phyloP scores from a whole-genome alignment of 2,113 vertebrate species.

The Bubo blakistoni region DNA sequence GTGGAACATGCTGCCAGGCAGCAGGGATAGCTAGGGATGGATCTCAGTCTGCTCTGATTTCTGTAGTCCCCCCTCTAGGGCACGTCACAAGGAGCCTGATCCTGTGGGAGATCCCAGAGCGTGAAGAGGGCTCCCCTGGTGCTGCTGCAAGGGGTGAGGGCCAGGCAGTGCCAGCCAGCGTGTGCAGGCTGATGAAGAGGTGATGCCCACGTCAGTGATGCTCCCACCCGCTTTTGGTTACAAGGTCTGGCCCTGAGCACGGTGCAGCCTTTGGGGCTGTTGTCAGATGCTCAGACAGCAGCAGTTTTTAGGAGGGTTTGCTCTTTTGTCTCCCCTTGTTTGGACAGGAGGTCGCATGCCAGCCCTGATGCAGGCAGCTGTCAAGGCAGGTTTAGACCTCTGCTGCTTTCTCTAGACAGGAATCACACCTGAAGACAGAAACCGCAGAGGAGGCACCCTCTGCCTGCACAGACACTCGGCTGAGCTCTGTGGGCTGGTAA shows the following conservation, averaged over 20 bases:
- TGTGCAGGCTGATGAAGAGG: background rate
- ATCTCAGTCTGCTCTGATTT: background rate
- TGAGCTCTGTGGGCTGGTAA: background rate
- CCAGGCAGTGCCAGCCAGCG: background rate
- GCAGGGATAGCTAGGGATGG: background rate
- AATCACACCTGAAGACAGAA: background rate
- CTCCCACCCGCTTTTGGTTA: background rate
- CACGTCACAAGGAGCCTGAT: background rate
- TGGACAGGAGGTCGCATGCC: background rate
- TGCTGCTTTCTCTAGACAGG: background rate
- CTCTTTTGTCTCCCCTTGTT: background rate
- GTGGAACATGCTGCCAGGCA: background rate
- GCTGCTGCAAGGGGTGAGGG: background rate
- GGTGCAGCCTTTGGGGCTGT: background rate
- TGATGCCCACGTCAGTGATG: background rate
- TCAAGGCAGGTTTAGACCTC: background rate
- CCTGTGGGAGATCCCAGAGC: background rate
- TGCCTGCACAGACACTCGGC: background rate
- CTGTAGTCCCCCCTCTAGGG: rapidly evolving
- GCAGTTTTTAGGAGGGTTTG: background rate
- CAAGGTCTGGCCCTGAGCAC: background rate
- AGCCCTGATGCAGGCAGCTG: background rate
- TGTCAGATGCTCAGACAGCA: background rate
- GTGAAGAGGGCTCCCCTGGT: background rate
- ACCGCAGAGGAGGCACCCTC: background rate